These are phyloP conservation scores for Ammodramus savannarum DNA, from an alignment of 2,113 vertebrate genomes.

Conservation along the genomic window DNA sequence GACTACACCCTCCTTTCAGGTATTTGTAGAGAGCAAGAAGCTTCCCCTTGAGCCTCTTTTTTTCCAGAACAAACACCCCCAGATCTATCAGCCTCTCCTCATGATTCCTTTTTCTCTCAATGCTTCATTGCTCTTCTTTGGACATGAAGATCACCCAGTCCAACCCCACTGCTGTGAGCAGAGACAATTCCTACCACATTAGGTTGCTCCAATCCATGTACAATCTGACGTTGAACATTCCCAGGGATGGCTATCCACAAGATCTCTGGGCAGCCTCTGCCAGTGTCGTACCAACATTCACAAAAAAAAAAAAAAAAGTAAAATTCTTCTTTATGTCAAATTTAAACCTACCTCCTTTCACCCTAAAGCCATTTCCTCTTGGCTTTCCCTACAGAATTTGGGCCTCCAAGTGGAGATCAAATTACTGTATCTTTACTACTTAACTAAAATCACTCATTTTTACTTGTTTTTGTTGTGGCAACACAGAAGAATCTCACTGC, in stretches of 20 bases:
- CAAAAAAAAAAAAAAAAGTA: too few relatives aligned
- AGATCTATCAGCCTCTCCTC: not conserved
- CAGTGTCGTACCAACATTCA: not conserved
- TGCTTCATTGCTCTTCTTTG: not conserved
- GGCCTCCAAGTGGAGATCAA: not conserved
- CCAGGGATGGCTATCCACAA: not conserved
- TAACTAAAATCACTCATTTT: not conserved
- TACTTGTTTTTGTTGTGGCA: not conserved
- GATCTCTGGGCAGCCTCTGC: not conserved
- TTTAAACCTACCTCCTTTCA: not conserved
- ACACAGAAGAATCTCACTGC: not conserved
- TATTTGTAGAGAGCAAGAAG: not conserved
- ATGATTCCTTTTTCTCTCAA: not conserved
- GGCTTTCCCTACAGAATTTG: not conserved
- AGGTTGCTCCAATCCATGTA: not conserved
- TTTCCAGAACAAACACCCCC: not conserved
- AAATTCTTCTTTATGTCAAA: not conserved
- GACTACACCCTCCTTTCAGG: not conserved
- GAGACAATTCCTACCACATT: not conserved
- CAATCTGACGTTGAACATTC: not conserved
- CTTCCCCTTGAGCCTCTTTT: not conserved
- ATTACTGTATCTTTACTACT: not conserved
- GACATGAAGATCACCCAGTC: not conserved
- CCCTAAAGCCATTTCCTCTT: not conserved
- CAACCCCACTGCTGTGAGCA: not conserved